Evolutionary conservation across 2,888 invertebrate genomes (phyloP).

Genomic region (Pollenia labialis): DNA sequence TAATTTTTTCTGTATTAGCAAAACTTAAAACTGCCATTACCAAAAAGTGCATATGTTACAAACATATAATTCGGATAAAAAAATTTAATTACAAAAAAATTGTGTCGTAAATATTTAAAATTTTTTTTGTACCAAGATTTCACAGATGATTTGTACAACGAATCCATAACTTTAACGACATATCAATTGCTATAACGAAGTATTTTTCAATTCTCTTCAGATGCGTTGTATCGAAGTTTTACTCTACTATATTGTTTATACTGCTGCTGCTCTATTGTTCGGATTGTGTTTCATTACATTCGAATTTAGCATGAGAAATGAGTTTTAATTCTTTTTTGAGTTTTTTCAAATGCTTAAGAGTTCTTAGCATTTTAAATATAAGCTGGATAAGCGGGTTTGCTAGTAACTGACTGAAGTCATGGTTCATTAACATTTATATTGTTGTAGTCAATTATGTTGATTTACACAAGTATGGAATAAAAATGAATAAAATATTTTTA

Average conservation of each 20-base stretch:
- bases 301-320: neutral
- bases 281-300: conserved; percentile 25
- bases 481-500: conserved; percentile 1
- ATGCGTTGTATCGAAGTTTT: too few relatives aligned
- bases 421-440: conserved; percentile 62
- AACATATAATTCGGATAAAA: too few relatives aligned
- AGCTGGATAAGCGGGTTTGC: neutral
- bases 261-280: neutral
- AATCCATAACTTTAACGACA: too few relatives aligned
- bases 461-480: neutral
- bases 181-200: too few relatives aligned
- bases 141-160: too few relatives aligned
- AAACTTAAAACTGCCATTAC: too few relatives aligned
- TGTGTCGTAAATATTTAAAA: too few relatives aligned
- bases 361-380: neutral
- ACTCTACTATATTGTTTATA: neutral
- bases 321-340: neutral
- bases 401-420: neutral
- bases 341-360: conserved; percentile 1
- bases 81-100: too few relatives aligned
- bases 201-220: too few relatives aligned
- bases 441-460: conserved; percentile 41
- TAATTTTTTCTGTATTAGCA: too few relatives aligned
- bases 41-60: too few relatives aligned
- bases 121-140: too few relatives aligned